phyloP scores from a whole-genome alignment of 2,888 invertebrate genomes.

The Panopea generosa region DNA sequence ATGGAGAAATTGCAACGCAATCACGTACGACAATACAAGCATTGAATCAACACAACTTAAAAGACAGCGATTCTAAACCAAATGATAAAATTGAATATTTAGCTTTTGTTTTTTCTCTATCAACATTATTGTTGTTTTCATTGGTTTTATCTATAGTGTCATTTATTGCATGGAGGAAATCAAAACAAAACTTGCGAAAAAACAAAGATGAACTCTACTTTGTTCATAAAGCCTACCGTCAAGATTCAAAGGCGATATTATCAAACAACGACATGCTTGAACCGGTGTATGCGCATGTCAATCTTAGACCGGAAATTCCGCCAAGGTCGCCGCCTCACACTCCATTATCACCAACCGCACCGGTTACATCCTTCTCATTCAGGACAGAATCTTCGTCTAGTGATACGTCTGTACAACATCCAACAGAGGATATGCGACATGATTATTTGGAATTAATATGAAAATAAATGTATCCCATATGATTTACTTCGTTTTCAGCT shows the following conservation, averaged over 20 bases:
- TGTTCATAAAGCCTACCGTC: conserved; percentile 44
- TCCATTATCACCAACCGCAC: conserved; percentile 1
- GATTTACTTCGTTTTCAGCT: too few relatives aligned
- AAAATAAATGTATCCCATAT: too few relatives aligned
- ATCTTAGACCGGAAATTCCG: conserved; percentile 1
- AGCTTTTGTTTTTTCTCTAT: too few relatives aligned
- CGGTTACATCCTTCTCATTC: not conserved
- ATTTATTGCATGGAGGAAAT: conserved; percentile 35
- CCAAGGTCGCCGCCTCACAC: conserved; percentile 34
- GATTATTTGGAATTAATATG: conserved; percentile 39
- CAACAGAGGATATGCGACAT: conserved; percentile 18
- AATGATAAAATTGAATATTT: too few relatives aligned
- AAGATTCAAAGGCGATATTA: conserved; percentile 33
- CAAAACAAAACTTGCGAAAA: conserved; percentile 22
- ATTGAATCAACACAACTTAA: too few relatives aligned
- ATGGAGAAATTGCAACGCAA: too few relatives aligned
- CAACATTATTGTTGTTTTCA: conserved; percentile 15
- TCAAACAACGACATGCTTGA: conserved; percentile 30
- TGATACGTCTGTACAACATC: conserved; percentile 31
- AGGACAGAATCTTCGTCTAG: conserved; percentile 26
- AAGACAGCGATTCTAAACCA: too few relatives aligned
- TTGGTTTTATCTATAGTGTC: conserved; percentile 16
- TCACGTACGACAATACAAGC: too few relatives aligned
- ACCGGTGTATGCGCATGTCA: conserved; percentile 37
- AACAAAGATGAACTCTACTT: conserved; percentile 48